phyloP scores from a whole-genome alignment of 1,140 invertebrate species.

The Psilanteris sp. region DNA sequence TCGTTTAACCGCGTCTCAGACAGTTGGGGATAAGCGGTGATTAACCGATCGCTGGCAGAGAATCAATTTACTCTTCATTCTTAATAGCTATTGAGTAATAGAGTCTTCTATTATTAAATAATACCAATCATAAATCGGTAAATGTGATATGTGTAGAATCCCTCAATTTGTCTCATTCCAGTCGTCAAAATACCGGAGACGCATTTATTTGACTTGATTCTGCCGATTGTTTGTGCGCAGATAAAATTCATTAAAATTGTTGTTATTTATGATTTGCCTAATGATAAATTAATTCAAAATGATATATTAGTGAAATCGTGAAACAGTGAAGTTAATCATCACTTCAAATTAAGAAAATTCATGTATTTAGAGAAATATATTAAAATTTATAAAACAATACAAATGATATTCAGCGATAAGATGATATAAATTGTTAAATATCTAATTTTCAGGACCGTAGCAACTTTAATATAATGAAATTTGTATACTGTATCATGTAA shows the following conservation, averaged over 20 bases:
- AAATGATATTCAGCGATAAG: too few relatives aligned
- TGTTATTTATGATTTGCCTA: conserved; percentile 8
- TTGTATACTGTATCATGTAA: too few relatives aligned
- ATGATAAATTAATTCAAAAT: too few relatives aligned
- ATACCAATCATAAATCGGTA: conserved; percentile 33
- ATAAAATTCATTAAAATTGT: not conserved
- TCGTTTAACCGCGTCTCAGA: conserved; percentile 70
- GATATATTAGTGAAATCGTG: too few relatives aligned
- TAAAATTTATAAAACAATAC: too few relatives aligned
- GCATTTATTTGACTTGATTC: conserved; percentile 32
- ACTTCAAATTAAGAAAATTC: too few relatives aligned
- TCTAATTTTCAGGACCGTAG: too few relatives aligned
- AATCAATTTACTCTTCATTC: conserved; percentile 65
- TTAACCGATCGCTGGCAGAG: conserved; percentile 76
- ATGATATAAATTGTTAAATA: too few relatives aligned
- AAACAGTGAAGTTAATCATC: too few relatives aligned
- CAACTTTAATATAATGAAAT: too few relatives aligned
- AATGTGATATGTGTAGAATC: too few relatives aligned
- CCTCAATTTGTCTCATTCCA: not conserved
- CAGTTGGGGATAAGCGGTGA: conserved; percentile 68
- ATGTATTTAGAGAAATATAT: too few relatives aligned
- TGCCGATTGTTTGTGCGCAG: conserved; percentile 4
- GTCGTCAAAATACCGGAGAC: not conserved
- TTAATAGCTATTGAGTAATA: conserved; percentile 75
- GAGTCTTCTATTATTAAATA: conserved; percentile 76